Evolutionary conservation across 2,888 invertebrate species (phyloP).

Genomic region (Perizoma affinitatum): DNA sequence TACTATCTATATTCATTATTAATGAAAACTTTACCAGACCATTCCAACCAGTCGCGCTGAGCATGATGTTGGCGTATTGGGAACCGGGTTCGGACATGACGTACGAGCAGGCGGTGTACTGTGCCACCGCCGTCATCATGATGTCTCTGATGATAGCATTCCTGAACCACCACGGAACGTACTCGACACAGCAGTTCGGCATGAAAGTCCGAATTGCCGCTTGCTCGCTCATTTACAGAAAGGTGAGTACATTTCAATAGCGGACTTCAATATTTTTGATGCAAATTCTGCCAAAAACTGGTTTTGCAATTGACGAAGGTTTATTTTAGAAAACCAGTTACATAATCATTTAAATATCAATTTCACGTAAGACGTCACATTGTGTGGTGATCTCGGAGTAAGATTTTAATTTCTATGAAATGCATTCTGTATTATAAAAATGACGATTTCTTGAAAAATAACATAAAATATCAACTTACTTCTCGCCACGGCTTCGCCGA

Average conservation of each 20-base stretch:
- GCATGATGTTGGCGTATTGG: slow-evolving; percentile 87
- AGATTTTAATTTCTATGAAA: no score
- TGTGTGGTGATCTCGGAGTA: neutral
- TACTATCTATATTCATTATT: no score
- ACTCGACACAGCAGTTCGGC: slow-evolving; percentile 89
- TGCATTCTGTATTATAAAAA: no score
- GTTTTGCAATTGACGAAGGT: slow-evolving; percentile 1
- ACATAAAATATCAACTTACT: no score
- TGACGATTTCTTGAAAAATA: no score
- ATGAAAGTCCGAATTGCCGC: slow-evolving; percentile 92
- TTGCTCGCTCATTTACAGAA: slow-evolving; percentile 93
- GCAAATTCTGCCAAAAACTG: neutral
- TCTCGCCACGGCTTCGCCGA: no score
- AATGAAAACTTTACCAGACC: slow-evolving; percentile 70
- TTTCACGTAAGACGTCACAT: slow-evolving; percentile 9
- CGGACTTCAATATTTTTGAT: neutral
- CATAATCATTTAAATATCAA: slow-evolving; percentile 11
- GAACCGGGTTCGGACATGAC: slow-evolving; percentile 76
- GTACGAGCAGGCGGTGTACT: slow-evolving; percentile 85
- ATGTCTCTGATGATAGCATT: slow-evolving; percentile 84
- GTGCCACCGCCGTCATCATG: slow-evolving; percentile 84
- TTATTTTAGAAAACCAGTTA: slow-evolving; percentile 18
- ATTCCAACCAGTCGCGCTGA: slow-evolving; percentile 87
- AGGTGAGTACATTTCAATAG: slow-evolving; percentile 86
- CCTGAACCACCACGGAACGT: slow-evolving; percentile 86